Evolutionary conservation across 2,888 invertebrate species (phyloP).

Genomic region (Charanyca ferruginea): DNA sequence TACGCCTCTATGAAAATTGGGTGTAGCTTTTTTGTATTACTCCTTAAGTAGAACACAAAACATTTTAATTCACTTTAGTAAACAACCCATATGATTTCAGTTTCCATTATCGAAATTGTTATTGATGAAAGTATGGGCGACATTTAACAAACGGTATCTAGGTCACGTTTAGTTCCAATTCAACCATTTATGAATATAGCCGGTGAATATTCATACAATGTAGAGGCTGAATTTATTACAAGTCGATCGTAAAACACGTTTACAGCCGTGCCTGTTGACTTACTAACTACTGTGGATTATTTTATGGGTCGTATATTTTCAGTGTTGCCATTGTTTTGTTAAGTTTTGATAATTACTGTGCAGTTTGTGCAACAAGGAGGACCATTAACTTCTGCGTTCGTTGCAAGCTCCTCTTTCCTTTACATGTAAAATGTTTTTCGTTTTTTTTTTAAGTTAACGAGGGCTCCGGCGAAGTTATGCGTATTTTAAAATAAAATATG

Average conservation of each 20-base stretch:
- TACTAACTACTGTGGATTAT: slow-evolving; percentile 57
- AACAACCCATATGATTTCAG: neutral
- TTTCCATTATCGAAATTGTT: slow-evolving; percentile 34
- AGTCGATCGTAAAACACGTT: slow-evolving; percentile 61
- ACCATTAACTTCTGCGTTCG: slow-evolving; percentile 34
- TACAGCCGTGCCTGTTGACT: slow-evolving; percentile 58
- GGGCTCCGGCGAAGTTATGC: neutral
- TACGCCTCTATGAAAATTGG: no score
- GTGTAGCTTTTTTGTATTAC: no score
- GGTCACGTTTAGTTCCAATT: slow-evolving; percentile 47
- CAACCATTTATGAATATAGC: slow-evolving; percentile 48
- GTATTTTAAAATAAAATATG: neutral
- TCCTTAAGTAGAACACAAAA: neutral
- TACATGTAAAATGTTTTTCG: slow-evolving; percentile 12
- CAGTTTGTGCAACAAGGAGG: slow-evolving; percentile 37
- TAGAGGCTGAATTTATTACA: slow-evolving; percentile 53
- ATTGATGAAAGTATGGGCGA: slow-evolving; percentile 27
- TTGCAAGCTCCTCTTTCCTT: neutral
- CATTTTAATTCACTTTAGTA: neutral
- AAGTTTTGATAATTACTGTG: slow-evolving; percentile 52
- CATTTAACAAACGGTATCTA: slow-evolving; percentile 34
- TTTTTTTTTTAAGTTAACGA: slow-evolving; percentile 12
- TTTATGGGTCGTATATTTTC: slow-evolving; percentile 52
- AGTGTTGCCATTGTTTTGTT: slow-evolving; percentile 39
- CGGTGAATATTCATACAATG: slow-evolving; percentile 57